phyloP scores from a whole-genome alignment of 2,113 vertebrate genomes.

The Sinocyclocheilus rhinocerous region DNA sequence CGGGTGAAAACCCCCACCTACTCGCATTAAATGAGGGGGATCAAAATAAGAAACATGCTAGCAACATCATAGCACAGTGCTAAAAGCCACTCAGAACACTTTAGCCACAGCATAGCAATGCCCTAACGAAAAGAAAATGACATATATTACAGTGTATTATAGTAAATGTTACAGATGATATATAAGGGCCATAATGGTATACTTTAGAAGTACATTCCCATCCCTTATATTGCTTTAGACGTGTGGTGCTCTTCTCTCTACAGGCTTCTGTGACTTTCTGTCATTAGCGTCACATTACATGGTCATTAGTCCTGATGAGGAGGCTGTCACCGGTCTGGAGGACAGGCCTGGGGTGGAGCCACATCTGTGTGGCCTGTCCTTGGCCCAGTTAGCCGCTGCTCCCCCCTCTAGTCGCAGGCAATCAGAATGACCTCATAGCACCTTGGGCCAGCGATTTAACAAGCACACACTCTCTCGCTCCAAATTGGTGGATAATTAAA shows the following conservation, averaged over 20 bases:
- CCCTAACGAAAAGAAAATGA: neutral
- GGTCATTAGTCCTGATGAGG: conserved; percentile 40
- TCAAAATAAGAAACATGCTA: no score
- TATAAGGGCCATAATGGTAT: neutral
- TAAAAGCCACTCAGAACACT: neutral
- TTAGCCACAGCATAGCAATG: neutral
- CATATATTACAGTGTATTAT: neutral
- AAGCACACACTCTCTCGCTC: conserved; percentile 20
- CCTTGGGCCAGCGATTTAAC: conserved; percentile 32
- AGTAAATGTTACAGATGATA: neutral
- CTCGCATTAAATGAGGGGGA: neutral
- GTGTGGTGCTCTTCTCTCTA: neutral
- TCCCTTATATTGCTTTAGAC: no score
- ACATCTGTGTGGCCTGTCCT: conserved; percentile 38
- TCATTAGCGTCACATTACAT: conserved; percentile 41
- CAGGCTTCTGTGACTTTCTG: conserved; percentile 13
- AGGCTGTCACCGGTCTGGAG: conserved; percentile 3
- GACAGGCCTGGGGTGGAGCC: conserved; percentile 12
- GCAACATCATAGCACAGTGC: neutral
- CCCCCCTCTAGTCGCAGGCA: neutral
- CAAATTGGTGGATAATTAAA: conserved; percentile 38
- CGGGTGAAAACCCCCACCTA: neutral
- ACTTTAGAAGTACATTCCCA: neutral
- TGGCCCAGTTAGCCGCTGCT: neutral
- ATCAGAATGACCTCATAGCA: conserved; percentile 22